Evolutionary conservation across 2,888 invertebrate species (phyloP).

Genomic region (Caenorhabditis drosophilae): DNA sequence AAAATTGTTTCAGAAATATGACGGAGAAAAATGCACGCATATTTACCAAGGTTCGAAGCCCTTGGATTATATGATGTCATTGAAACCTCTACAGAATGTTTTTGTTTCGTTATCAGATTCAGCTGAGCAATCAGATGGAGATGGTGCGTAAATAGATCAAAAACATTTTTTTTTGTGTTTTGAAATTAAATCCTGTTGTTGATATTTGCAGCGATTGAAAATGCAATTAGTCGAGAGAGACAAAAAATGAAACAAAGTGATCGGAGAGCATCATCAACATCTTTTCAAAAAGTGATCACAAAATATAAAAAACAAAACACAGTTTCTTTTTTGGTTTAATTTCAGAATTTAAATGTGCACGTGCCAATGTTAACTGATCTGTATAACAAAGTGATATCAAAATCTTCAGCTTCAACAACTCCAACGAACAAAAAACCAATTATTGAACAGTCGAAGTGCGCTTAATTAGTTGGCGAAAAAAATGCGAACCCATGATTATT

Average conservation of each 20-base stretch:
- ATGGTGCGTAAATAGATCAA: constrained; percentile 11
- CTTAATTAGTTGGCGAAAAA: too few relatives aligned
- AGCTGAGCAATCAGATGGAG: constrained; percentile 12
- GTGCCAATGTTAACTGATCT: too few relatives aligned
- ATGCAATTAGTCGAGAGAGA: constrained; percentile 35
- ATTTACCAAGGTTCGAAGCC: constrained; percentile 28
- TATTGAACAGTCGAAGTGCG: too few relatives aligned
- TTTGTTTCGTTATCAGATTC: constrained; percentile 8
- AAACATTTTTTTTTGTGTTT: neutral
- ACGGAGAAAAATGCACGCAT: constrained; percentile 41
- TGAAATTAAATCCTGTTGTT: neutral
- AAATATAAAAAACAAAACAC: too few relatives aligned
- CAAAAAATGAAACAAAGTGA: constrained; percentile 34
- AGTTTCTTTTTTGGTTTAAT: neutral
- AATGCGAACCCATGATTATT: neutral
- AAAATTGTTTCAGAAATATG: constrained; percentile 43
- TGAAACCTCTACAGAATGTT: neutral
- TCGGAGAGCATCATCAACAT: constrained; percentile 43
- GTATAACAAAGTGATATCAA: too few relatives aligned
- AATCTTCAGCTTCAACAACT: too few relatives aligned
- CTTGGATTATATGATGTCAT: constrained; percentile 16
- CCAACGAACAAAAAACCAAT: too few relatives aligned
- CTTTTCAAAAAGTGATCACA: constrained; percentile 41
- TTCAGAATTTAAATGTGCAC: too few relatives aligned
- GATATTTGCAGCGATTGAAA: constrained; percentile 32